These are phyloP conservation scores for Arctia plantaginis DNA, from an alignment of 2,888 invertebrate genomes.

Conservation along the genomic window DNA sequence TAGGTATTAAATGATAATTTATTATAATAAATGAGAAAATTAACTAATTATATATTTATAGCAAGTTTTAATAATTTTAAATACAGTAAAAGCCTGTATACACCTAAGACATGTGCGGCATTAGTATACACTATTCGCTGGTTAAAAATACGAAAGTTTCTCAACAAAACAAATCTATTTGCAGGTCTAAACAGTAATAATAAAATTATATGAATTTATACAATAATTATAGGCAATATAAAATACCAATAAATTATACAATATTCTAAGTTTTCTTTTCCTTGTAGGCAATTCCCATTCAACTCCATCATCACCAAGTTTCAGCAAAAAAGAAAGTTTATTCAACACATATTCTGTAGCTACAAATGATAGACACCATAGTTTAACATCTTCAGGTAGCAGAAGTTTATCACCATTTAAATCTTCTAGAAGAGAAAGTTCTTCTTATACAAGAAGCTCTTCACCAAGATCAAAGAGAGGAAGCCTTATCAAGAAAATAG, in stretches of 20 bases:
- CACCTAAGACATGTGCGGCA: no score
- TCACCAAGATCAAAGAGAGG: not conserved
- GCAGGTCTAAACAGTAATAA: no score
- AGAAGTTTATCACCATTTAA: not conserved
- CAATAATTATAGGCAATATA: no score
- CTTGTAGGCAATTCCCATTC: not conserved
- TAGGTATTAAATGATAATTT: no score
- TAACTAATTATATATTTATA: no score
- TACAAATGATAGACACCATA: not conserved
- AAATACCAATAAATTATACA: not conserved
- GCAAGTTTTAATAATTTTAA: no score
- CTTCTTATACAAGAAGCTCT: not conserved
- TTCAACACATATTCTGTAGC: not conserved
- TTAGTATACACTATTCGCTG: no score
- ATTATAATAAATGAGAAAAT: no score
- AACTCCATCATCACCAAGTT: not conserved
- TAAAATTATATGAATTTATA: no score
- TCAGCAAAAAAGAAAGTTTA: not conserved
- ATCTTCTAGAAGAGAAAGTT: not conserved
- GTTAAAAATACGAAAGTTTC: no score
- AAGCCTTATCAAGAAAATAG: not conserved
- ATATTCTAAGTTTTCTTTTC: not conserved
- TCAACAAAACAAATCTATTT: no score
- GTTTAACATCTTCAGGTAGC: not conserved
- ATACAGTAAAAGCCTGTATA: no score